Percentiles rank a stretch among this genome's conserved stretches.
Conservation (phyloP, 2,888 invertebrate genomes). For the Willowsia nigromaculata region DNA sequence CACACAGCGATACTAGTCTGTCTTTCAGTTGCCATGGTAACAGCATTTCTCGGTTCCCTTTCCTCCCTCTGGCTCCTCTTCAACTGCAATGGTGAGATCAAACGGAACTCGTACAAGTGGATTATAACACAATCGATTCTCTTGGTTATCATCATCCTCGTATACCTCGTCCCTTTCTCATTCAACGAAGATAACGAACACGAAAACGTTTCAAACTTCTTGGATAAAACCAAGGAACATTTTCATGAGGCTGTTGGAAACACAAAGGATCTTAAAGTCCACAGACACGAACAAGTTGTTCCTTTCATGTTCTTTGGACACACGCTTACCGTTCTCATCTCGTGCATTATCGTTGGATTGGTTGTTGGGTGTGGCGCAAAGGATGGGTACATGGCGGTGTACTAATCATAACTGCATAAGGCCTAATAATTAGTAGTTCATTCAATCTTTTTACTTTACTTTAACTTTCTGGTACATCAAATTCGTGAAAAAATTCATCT, state of each 20-base stretch:
- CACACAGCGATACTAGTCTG: neutral
- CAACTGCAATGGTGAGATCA: neutral
- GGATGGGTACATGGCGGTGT: neutral
- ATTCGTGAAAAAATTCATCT: no score
- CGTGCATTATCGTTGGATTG: neutral
- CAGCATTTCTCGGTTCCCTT: neutral
- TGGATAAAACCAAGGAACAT: neutral
- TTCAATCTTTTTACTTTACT: no score
- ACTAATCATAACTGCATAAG: no score
- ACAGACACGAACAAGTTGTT: neutral
- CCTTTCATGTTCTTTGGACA: neutral
- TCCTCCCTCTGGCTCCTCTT: neutral
- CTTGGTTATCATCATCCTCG: neutral
- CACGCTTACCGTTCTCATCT: neutral
- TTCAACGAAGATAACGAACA: neutral
- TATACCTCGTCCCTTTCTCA: conserved; percentile 5
- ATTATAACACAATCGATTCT: neutral
- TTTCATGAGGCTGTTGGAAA: neutral
- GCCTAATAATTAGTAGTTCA: no score
- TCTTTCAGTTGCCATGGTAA: neutral
- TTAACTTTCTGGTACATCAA: no score
- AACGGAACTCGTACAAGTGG: neutral
- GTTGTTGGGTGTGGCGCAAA: neutral
- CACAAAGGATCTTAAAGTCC: neutral
- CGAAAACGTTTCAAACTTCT: neutral